phyloP scores from a whole-genome alignment of 2,113 vertebrate genomes.

The Piprites chloris region DNA sequence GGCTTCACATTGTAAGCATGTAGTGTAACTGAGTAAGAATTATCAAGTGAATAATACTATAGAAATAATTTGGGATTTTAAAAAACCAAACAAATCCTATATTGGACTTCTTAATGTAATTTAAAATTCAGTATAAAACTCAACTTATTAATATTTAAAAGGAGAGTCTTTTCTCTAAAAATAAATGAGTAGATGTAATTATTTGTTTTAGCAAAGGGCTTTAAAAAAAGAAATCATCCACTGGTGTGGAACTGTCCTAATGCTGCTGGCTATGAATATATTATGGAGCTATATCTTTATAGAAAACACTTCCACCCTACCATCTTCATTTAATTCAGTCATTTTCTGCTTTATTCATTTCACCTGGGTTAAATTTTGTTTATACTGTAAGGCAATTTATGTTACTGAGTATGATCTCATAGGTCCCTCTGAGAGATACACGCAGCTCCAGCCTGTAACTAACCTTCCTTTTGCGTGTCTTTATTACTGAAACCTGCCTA shows the following conservation, averaged over 20 bases:
- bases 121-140: background rate
- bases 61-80: background rate
- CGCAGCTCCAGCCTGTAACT: background rate
- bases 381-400: background rate
- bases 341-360: slow-evolving; percentile 31
- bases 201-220: background rate
- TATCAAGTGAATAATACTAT: background rate
- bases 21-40: background rate
- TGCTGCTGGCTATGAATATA: background rate
- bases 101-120: background rate
- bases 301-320: background rate
- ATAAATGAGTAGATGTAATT: background rate
- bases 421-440: background rate
- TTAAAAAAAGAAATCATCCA: background rate
- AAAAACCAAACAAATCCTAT: background rate
- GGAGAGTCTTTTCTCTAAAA: background rate
- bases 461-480: background rate
- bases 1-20: background rate
- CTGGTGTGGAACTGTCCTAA: background rate
- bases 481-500: background rate
- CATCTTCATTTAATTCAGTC: slow-evolving; percentile 23
- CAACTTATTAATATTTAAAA: slow-evolving; percentile 1
- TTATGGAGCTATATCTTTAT: background rate
- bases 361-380: slow-evolving; percentile 39
- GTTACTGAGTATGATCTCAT: background rate